Evolutionary conservation across 1,140 invertebrate species (phyloP).

Genomic region (Tetramorium alpestre): DNA sequence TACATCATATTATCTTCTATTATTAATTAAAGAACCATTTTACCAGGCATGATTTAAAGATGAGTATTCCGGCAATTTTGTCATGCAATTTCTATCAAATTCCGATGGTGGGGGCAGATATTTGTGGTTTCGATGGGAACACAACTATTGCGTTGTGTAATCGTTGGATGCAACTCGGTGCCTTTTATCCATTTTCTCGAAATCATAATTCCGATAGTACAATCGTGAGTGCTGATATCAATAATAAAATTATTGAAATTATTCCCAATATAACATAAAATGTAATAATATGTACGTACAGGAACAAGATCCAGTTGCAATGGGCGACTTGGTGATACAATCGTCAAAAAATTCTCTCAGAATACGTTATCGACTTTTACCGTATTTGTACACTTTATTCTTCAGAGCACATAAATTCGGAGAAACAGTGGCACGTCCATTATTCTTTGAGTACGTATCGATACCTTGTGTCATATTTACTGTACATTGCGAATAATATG

Average conservation of each 20-base stretch:
- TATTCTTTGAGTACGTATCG: constrained; percentile 92
- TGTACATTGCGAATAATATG: neutral
- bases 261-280: constrained; percentile 12
- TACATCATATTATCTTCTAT: constrained; percentile 38
- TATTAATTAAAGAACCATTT: constrained; percentile 39
- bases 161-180: constrained; percentile 94
- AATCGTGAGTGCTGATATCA: constrained; percentile 86
- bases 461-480: neutral
- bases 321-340: constrained; percentile 89
- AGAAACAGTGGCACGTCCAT: constrained; percentile 90
- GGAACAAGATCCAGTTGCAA: constrained; percentile 92
- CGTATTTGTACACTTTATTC: constrained; percentile 94
- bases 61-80: constrained; percentile 88
- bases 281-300: constrained; percentile 77
- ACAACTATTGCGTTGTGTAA: constrained; percentile 91
- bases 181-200: constrained; percentile 94
- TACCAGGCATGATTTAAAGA: constrained; percentile 81
- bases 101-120: constrained; percentile 95
- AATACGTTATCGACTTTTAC: constrained; percentile 91
- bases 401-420: constrained; percentile 90
- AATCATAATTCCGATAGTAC: constrained; percentile 93
- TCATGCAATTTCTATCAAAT: constrained; percentile 94
- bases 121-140: constrained; percentile 94
- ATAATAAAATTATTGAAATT: constrained; percentile 16
- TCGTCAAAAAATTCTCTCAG: constrained; percentile 88